These are phyloP conservation scores for Sarcophaga peregrina DNA, from an alignment of 1,140 invertebrate species.

Conservation along the genomic window DNA sequence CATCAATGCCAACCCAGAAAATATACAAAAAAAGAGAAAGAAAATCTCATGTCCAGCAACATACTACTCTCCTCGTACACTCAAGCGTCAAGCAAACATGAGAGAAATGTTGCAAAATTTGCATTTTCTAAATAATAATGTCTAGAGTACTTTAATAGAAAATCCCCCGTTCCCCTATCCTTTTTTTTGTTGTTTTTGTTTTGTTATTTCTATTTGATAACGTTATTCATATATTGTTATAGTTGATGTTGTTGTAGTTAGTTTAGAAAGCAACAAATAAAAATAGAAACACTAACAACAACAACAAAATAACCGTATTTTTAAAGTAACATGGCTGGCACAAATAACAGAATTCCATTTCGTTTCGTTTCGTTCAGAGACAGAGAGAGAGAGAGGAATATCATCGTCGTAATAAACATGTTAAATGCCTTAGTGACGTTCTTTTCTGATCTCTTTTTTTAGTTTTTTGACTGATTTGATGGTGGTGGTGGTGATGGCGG, in stretches of 20 bases:
- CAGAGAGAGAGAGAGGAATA: too few relatives aligned
- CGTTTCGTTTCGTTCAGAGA: too few relatives aligned
- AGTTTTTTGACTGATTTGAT: background rate
- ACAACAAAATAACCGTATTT: background rate
- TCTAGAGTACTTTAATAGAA: slow-evolving; percentile 18
- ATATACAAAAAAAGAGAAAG: background rate
- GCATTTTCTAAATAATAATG: slow-evolving; percentile 37
- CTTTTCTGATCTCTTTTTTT: background rate
- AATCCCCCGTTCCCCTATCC: background rate
- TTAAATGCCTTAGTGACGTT: slow-evolving; percentile 24
- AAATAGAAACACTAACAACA: background rate
- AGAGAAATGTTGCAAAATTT: slow-evolving; percentile 38
- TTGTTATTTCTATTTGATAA: too few relatives aligned
- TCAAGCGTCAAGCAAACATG: background rate
- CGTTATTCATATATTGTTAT: too few relatives aligned
- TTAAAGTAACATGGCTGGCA: too few relatives aligned
- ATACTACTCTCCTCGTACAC: too few relatives aligned
- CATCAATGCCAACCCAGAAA: slow-evolving; percentile 12
- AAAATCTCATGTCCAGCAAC: background rate
- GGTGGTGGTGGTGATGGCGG: background rate
- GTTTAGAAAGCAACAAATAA: slow-evolving; percentile 1
- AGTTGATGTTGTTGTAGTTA: too few relatives aligned
- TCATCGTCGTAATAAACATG: background rate
- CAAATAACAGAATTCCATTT: too few relatives aligned
- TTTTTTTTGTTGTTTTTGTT: too few relatives aligned